These are phyloP conservation scores for Tauraco erythrolophus DNA, from an alignment of 2,113 vertebrate species.

Conservation along the genomic window DNA sequence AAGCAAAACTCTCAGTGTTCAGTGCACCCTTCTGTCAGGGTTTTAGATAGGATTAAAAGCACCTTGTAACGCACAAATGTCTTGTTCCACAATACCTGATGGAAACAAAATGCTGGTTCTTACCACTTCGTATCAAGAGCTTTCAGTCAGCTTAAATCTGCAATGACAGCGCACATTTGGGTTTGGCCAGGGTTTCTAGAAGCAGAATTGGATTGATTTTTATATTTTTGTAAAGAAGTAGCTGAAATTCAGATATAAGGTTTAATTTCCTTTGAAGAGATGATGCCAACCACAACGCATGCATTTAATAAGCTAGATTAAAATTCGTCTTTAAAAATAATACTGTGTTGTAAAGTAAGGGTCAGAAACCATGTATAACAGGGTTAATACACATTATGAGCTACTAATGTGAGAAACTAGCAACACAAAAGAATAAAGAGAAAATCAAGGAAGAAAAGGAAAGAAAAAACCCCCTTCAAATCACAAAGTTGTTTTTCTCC, in stretches of 20 bases:
- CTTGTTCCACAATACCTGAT: neutral
- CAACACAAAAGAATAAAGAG: neutral
- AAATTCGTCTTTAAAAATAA: neutral
- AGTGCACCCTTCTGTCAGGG: constrained; percentile 18
- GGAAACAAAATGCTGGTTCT: constrained; percentile 15
- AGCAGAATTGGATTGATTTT: constrained; percentile 3
- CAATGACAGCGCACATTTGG: neutral
- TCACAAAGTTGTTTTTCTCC: neutral
- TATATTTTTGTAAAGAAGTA: constrained; percentile 1
- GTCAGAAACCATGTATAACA: neutral
- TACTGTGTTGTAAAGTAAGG: neutral
- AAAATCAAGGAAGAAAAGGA: neutral
- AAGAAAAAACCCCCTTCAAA: neutral
- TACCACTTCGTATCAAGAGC: neutral
- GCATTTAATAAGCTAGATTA: neutral
- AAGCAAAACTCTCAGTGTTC: neutral
- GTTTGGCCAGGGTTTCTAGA: constrained; percentile 9
- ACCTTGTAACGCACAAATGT: neutral
- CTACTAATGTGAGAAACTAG: neutral
- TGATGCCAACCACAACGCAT: neutral
- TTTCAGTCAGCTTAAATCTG: neutral
- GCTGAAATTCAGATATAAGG: neutral
- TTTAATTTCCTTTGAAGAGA: constrained; percentile 49
- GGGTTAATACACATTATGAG: neutral
- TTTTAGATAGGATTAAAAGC: constrained; percentile 30